Percentiles rank a stretch among this genome's conserved stretches.
Evolutionary conservation across 2,888 invertebrate genomes (phyloP).

Genomic region (Drosophila mettleri): DNA sequence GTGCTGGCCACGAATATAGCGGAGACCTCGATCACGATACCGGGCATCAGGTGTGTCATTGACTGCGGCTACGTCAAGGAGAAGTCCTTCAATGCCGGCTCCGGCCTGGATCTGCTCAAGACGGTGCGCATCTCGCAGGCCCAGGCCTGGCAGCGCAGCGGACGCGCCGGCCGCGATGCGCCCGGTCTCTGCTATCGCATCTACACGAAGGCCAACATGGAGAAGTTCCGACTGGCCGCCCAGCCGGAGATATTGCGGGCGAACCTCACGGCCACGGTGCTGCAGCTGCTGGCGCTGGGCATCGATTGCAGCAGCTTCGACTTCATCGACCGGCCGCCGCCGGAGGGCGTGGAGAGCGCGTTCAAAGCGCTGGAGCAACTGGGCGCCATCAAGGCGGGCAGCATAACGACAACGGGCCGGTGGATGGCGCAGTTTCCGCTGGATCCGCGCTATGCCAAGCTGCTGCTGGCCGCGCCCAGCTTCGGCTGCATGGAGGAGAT

Average conservation of each 20-base stretch:
- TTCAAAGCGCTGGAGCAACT: constrained; percentile 86
- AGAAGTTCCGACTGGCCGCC: constrained; percentile 89
- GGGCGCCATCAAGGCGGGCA: constrained; percentile 89
- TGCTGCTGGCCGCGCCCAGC: constrained; percentile 91
- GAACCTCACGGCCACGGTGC: constrained; percentile 86
- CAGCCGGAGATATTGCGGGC: constrained; percentile 94
- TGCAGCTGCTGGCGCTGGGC: constrained; percentile 94
- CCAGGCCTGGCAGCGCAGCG: constrained; percentile 96
- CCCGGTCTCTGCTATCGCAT: constrained; percentile 94
- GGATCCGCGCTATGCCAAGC: constrained; percentile 94
- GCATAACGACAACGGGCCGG: constrained; percentile 91
- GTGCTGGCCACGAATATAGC: constrained; percentile 98
- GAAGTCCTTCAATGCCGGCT: constrained; percentile 92
- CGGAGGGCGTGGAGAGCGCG: constrained; percentile 89
- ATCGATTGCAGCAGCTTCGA: constrained; percentile 93
- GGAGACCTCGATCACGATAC: constrained; percentile 98
- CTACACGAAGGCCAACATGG: constrained; percentile 92
- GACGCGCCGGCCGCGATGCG: constrained; percentile 95
- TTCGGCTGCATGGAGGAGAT: constrained; percentile 92
- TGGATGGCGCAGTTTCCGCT: constrained; percentile 96
- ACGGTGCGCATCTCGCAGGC: constrained; percentile 94
- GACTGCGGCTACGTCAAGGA: constrained; percentile 97
- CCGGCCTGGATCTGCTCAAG: constrained; percentile 93
- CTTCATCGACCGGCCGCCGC: constrained; percentile 94
- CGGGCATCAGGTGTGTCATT: constrained; percentile 95